Percentiles rank a stretch among this genome's conserved stretches.
Conservation (phyloP, 1,140 invertebrate genomes). For the Drosophila pectinifera region DNA sequence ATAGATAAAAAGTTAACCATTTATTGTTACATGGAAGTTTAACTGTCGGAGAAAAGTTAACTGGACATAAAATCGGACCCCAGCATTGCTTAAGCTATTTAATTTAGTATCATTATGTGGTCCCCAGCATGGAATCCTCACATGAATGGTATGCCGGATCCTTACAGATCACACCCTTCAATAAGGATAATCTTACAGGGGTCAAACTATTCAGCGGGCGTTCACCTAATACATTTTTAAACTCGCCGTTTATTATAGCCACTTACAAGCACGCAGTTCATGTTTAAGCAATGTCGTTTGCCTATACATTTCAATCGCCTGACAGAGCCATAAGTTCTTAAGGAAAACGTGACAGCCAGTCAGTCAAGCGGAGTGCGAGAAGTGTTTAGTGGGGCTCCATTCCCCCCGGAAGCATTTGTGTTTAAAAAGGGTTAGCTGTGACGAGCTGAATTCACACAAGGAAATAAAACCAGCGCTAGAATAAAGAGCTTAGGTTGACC, state of each 20-base stretch:
- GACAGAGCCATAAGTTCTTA: slow-evolving; percentile 35
- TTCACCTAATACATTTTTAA: slow-evolving; percentile 60
- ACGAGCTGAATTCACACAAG: slow-evolving; percentile 3
- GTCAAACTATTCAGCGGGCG: background rate
- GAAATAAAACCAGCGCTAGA: background rate
- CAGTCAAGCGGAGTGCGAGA: slow-evolving; percentile 19
- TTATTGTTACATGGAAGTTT: background rate
- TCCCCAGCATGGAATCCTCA: too few species aligned
- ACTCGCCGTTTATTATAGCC: slow-evolving; percentile 22
- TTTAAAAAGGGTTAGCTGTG: slow-evolving; percentile 48
- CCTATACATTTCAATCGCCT: slow-evolving; percentile 55
- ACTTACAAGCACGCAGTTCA: slow-evolving; percentile 5
- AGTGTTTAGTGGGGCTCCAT: slow-evolving; percentile 22
- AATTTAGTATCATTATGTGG: background rate
- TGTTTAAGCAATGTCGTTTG: slow-evolving; percentile 53
- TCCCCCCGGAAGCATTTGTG: slow-evolving; percentile 39
- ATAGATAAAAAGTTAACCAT: background rate
- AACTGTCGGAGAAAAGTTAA: too few species aligned
- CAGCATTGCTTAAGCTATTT: background rate
- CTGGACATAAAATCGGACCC: too few species aligned
- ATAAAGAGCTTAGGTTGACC: background rate
- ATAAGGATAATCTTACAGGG: slow-evolving; percentile 16
- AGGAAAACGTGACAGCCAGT: slow-evolving; percentile 31
- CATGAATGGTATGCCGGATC: slow-evolving; percentile 8
- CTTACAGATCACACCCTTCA: slow-evolving; percentile 35